These are phyloP conservation scores for Drosophila fungiperda DNA, from an alignment of 2,888 invertebrate genomes.

Conservation along the genomic window DNA sequence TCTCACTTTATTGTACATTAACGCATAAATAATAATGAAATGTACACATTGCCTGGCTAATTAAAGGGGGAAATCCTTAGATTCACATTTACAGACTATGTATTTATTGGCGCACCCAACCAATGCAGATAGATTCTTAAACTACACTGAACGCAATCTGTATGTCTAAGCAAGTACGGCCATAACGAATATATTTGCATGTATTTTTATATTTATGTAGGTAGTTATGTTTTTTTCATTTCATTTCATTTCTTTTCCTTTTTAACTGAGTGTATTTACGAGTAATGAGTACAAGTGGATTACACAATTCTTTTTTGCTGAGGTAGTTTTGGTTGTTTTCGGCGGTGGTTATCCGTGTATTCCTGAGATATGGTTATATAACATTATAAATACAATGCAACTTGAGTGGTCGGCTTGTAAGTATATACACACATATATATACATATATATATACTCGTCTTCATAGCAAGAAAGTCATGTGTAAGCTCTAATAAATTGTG, in stretches of 20 bases:
- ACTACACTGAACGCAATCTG: constrained; percentile 33
- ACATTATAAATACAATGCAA: constrained; percentile 43
- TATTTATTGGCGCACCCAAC: constrained; percentile 45
- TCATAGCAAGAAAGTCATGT: constrained; percentile 16
- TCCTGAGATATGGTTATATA: constrained; percentile 71
- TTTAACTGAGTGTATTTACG: constrained; percentile 45
- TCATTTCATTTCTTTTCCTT: neutral
- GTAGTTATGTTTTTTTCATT: constrained; percentile 3
- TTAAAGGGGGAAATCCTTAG: constrained; percentile 17
- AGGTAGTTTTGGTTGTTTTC: constrained; percentile 74
- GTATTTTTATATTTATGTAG: constrained; percentile 12
- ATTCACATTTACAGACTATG: constrained; percentile 25
- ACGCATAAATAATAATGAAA: constrained; percentile 41
- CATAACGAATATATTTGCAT: constrained; percentile 12
- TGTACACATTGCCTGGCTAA: constrained; percentile 10
- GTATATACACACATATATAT: constrained; percentile 1
- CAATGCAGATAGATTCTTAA: constrained; percentile 31
- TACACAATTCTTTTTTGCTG: constrained; percentile 58
- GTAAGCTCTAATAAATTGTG: constrained; percentile 48
- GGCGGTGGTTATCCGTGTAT: constrained; percentile 48
- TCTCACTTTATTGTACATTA: constrained; percentile 27
- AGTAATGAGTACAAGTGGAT: constrained; percentile 40
- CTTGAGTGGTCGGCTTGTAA: constrained; percentile 45
- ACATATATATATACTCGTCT: constrained; percentile 20
- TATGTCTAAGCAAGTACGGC: constrained; percentile 14